Conservation (phyloP, 2,888 invertebrate species). For the Stictocephala bisonia region DNA sequence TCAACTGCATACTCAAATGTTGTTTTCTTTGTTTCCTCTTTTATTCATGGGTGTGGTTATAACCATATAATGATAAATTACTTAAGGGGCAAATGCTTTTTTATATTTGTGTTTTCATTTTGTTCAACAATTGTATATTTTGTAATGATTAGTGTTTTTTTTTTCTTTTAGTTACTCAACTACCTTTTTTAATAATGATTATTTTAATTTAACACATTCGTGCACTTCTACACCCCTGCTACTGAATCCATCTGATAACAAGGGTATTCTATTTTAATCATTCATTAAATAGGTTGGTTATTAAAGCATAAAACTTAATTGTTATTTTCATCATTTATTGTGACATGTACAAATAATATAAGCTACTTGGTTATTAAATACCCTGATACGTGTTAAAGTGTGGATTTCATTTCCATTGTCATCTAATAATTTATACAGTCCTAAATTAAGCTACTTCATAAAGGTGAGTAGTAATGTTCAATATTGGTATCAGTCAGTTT, state of each 20-base stretch:
- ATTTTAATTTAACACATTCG: too few species aligned
- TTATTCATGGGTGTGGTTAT: conserved; percentile 5
- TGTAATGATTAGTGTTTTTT: conserved; percentile 18
- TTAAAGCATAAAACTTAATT: conserved; percentile 43
- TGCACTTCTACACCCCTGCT: conserved; percentile 28
- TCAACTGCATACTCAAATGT: background rate
- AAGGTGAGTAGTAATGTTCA: too few species aligned
- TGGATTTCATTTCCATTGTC: too few species aligned
- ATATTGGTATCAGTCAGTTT: too few species aligned
- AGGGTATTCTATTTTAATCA: conserved; percentile 38
- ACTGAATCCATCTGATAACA: conserved; percentile 9
- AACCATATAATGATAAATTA: background rate
- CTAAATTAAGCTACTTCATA: too few species aligned
- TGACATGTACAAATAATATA: conserved; percentile 56
- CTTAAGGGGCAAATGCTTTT: background rate
- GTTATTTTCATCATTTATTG: conserved; percentile 56
- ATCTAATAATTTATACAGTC: too few species aligned
- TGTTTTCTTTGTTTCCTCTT: conserved; percentile 9
- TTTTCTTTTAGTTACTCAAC: background rate
- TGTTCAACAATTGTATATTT: conserved; percentile 24
- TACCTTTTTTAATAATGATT: background rate
- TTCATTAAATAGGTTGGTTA: conserved; percentile 26
- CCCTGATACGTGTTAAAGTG: conserved; percentile 44
- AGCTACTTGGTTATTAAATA: conserved; percentile 49
- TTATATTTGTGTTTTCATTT: conserved; percentile 21